A percentile compares a stretch with the other conserved stretches of the same genome.
Conservation (phyloP, 2,113 vertebrate species). For the Fukomys damarensis region DNA sequence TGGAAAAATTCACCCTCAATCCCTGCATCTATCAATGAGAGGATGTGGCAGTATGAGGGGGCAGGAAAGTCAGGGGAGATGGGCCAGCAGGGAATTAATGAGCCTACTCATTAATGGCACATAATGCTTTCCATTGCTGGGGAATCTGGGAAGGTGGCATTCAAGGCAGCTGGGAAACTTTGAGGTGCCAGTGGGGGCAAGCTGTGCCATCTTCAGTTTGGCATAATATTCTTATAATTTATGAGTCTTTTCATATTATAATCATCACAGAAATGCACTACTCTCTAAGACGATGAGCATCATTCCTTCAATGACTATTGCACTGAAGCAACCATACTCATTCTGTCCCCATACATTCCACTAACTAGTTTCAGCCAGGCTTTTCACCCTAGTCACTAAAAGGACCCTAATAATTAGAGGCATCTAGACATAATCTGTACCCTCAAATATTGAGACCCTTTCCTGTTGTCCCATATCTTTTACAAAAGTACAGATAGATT, state of each 20-base stretch:
- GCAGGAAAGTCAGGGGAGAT: neutral
- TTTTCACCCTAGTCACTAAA: neutral
- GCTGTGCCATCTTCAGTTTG: neutral
- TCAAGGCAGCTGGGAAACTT: neutral
- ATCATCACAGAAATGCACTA: neutral
- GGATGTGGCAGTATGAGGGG: neutral
- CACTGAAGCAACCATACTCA: rapidly evolving
- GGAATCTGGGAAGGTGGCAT: neutral
- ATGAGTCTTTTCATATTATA: neutral
- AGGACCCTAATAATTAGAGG: too few species aligned
- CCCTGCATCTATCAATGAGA: neutral
- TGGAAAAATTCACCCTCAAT: neutral
- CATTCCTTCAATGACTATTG: neutral
- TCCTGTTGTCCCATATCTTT: neutral
- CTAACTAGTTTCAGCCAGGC: neutral
- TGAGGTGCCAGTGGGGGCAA: neutral
- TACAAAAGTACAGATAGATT: neutral
- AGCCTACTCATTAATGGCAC: neutral
- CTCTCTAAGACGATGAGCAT: neutral
- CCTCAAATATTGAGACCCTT: neutral
- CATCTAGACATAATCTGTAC: neutral
- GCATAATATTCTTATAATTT: neutral
- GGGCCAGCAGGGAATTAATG: neutral
- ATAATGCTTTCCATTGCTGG: rapidly evolving
- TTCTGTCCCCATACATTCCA: neutral